Percentiles rank a stretch among this genome's conserved stretches.
These are phyloP conservation scores for Taenaris catops DNA, from an alignment of 2,888 invertebrate species.

Conservation along the genomic window DNA sequence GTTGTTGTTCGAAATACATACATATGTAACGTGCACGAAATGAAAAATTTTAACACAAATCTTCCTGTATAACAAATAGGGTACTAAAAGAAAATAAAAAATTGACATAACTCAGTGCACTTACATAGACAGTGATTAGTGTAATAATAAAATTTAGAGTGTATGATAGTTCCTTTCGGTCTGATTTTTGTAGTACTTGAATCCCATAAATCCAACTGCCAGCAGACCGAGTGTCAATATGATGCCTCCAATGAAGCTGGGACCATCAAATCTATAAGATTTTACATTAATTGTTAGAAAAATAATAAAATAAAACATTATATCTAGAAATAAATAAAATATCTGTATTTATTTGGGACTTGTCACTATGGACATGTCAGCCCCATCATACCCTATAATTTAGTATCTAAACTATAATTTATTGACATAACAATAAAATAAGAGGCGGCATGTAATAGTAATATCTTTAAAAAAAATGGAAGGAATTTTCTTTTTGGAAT, in stretches of 20 bases:
- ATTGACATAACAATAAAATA: no score
- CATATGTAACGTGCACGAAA: slow-evolving; percentile 26
- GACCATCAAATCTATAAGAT: slow-evolving; percentile 86
- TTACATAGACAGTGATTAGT: slow-evolving; percentile 38
- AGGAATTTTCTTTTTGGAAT: no score
- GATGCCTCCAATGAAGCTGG: slow-evolving; percentile 92
- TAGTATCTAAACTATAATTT: no score
- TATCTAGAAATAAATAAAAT: no score
- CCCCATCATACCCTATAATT: no score
- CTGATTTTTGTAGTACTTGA: slow-evolving; percentile 93
- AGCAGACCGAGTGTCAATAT: slow-evolving; percentile 88
- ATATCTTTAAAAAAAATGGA: no score
- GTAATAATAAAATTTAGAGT: slow-evolving; percentile 81
- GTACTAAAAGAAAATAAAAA: slow-evolving; percentile 21
- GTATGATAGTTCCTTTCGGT: slow-evolving; percentile 94
- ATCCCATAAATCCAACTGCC: slow-evolving; percentile 89
- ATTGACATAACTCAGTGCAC: slow-evolving; percentile 46
- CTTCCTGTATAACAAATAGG: slow-evolving; percentile 19
- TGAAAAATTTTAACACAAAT: slow-evolving; percentile 22
- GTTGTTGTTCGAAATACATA: slow-evolving; percentile 9
- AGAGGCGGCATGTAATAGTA: no score
- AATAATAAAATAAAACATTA: no score
- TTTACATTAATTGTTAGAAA: no score
- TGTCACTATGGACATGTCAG: no score
- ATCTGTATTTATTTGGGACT: no score